Conservation (phyloP, 1,140 invertebrate species). For the Sitobion miscanthi region DNA sequence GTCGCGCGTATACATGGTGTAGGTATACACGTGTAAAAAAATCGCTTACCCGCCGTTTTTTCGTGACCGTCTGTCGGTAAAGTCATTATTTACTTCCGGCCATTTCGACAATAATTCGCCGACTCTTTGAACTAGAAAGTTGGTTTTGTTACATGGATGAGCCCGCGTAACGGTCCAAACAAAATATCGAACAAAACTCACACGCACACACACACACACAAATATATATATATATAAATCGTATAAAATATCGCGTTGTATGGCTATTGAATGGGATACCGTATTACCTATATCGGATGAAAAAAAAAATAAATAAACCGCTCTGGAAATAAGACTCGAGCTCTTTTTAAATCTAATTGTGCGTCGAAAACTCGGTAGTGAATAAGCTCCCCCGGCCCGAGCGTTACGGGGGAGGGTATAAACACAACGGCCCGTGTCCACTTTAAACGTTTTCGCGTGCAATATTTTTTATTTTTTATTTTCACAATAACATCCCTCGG, state of each 20-base stretch:
- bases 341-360: constrained; percentile 22
- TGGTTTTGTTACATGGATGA: constrained; percentile 41
- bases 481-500: not conserved
- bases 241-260: not conserved
- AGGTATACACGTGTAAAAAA: not conserved
- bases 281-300: not conserved
- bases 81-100: constrained; percentile 34
- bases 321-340: constrained; percentile 27
- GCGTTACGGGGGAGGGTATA: not conserved
- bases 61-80: not conserved
- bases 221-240: not conserved
- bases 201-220: not conserved
- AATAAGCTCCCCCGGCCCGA: not conserved
- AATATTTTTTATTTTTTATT: constrained; percentile 17
- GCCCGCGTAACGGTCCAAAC: not conserved
- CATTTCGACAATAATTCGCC: constrained; percentile 10
- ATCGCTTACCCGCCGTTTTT: not conserved
- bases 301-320: not conserved
- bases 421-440: constrained; percentile 10
- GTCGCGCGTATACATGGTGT: not conserved
- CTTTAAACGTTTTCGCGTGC: constrained; percentile 3
- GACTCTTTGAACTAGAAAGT: constrained; percentile 39
- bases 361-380: not conserved
- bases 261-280: not conserved
- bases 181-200: not conserved